Conservation (phyloP, 2,113 vertebrate species). For the Perognathus longimembris region DNA sequence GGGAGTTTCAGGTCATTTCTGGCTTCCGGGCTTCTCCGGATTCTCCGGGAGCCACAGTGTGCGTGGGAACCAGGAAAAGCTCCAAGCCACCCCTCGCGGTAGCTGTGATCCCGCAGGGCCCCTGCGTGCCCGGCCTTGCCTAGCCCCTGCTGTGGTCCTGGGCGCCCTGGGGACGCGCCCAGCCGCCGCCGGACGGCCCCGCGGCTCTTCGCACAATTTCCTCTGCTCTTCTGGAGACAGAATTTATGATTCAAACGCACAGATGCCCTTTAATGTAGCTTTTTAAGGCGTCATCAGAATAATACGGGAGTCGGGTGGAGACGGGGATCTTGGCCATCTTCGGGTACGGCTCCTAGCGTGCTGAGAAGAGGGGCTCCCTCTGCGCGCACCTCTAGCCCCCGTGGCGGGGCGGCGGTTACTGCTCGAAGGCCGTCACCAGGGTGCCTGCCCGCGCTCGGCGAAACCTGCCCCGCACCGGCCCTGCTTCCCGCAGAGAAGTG, state of each 20-base stretch:
- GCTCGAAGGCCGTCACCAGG: too few relatives aligned
- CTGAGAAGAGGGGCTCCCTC: not conserved
- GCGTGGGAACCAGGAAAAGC: constrained; percentile 80
- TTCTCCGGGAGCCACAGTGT: constrained; percentile 77
- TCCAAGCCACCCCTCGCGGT: not conserved
- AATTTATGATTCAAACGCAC: not conserved
- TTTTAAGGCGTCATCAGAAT: not conserved
- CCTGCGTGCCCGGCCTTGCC: not conserved
- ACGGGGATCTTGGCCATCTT: not conserved
- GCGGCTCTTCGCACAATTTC: rapidly evolving
- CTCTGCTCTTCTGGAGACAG: not conserved
- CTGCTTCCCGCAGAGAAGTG: too few relatives aligned
- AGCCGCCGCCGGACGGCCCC: rapidly evolving
- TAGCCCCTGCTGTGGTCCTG: rapidly evolving
- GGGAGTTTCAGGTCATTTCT: not conserved
- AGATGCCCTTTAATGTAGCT: not conserved
- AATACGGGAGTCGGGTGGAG: not conserved
- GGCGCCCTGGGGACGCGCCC: too few relatives aligned
- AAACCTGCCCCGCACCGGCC: rapidly evolving
- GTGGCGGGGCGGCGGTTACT: too few relatives aligned
- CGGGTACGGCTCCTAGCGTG: not conserved
- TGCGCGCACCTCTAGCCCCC: not conserved
- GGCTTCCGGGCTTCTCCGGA: too few relatives aligned
- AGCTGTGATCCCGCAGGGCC: rapidly evolving
- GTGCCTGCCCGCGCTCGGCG: rapidly evolving